Conservation (phyloP, 2,113 vertebrate genomes). For the Zeus faber region DNA sequence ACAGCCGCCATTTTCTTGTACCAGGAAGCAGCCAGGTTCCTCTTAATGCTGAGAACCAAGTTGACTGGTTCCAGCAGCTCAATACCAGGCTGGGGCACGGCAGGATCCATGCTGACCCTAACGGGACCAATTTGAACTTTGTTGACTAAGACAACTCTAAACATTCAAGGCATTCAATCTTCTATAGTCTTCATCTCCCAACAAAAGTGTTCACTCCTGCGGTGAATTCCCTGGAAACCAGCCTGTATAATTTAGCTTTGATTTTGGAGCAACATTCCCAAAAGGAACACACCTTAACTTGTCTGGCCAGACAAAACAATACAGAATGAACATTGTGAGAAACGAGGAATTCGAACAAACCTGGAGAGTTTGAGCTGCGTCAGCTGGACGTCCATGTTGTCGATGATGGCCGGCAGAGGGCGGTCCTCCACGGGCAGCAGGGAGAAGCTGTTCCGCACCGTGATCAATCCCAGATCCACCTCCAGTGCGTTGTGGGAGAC, state of each 20-base stretch:
- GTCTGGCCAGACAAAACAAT: no score
- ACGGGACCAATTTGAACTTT: neutral
- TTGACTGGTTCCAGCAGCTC: conserved; percentile 89
- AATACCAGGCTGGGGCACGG: conserved; percentile 53
- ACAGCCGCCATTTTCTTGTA: conserved; percentile 83
- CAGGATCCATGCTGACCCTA: conserved; percentile 74
- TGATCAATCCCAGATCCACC: conserved; percentile 90
- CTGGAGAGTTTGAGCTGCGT: conserved; percentile 89
- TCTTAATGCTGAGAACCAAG: conserved; percentile 82
- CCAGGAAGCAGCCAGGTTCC: conserved; percentile 90
- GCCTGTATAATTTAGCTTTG: no score
- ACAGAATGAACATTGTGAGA: no score
- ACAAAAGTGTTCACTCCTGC: no score
- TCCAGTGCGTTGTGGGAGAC: conserved; percentile 80
- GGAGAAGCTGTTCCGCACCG: conserved; percentile 84
- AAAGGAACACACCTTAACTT: no score
- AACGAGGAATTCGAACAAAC: conserved; percentile 71
- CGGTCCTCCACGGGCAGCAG: conserved; percentile 66
- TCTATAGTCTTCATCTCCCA: no score
- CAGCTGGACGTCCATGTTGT: conserved; percentile 84
- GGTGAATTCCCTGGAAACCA: no score
- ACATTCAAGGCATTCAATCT: no score
- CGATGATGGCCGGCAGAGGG: conserved; percentile 84
- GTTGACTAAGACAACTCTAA: no score
- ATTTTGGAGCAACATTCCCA: no score